A percentile compares a stretch with the other conserved stretches of the same genome.
phyloP scores from a whole-genome alignment of 2,113 vertebrate species.

The Gobio gobio region DNA sequence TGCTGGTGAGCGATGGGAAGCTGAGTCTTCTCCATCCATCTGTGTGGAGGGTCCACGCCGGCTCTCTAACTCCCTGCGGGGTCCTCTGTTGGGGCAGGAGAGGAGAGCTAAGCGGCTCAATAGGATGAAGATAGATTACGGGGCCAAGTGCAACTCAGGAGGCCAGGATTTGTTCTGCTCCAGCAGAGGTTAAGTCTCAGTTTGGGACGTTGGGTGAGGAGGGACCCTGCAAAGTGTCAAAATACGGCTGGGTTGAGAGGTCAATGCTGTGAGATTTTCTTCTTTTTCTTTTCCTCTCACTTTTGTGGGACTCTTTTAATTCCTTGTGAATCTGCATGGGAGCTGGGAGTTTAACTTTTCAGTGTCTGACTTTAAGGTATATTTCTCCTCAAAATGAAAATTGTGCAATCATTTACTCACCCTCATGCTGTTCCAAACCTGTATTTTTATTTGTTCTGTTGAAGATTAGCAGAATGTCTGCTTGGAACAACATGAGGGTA shows the following conservation, averaged over 20 bases:
- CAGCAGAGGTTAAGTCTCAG: constrained; percentile 56
- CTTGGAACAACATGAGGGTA: neutral
- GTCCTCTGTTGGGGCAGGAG: constrained; percentile 47
- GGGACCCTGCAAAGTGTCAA: constrained; percentile 45
- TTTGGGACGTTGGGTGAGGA: constrained; percentile 24
- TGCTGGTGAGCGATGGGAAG: constrained; percentile 30
- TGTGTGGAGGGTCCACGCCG: constrained; percentile 34
- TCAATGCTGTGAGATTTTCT: constrained; percentile 43
- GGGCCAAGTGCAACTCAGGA: constrained; percentile 51
- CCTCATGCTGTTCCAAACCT: neutral
- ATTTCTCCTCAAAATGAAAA: neutral
- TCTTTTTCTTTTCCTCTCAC: constrained; percentile 11
- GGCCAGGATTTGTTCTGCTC: constrained; percentile 58
- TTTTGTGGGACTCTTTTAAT: constrained; percentile 9
- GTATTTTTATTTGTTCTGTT: no score
- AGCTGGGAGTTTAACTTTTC: neutral
- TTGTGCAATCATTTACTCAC: no score
- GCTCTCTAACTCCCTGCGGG: constrained; percentile 43
- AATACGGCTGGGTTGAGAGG: constrained; percentile 48
- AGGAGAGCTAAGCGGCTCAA: constrained; percentile 49
- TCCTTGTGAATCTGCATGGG: neutral
- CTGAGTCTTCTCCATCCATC: constrained; percentile 34
- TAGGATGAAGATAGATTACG: constrained; percentile 58
- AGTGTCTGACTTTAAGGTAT: neutral
- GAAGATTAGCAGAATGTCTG: no score